A percentile compares a stretch with the other conserved stretches of the same genome.
These are phyloP conservation scores for Epinephelus malabaricus DNA, from an alignment of 2,797 vertebrate genomes.

Conservation along the genomic window DNA sequence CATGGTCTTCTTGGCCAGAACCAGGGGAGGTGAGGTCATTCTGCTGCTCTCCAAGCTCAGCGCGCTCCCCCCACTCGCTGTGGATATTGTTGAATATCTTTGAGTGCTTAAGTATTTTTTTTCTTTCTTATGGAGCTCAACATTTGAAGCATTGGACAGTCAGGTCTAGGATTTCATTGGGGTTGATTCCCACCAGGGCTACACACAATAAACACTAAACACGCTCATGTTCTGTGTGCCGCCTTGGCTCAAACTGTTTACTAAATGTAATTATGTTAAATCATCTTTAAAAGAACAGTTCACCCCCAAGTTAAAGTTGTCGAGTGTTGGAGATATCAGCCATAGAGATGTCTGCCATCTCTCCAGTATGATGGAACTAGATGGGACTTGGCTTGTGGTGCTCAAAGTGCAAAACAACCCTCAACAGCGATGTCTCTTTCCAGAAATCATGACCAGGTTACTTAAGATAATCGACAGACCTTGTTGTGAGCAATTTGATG, in stretches of 20 bases:
- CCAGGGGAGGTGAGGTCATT: conserved; percentile 54
- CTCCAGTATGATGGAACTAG: too few species aligned
- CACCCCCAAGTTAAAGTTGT: too few species aligned
- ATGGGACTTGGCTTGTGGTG: too few species aligned
- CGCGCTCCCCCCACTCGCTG: neutral
- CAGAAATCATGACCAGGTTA: too few species aligned
- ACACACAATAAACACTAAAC: neutral
- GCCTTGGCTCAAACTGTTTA: neutral
- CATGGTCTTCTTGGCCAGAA: conserved; percentile 36
- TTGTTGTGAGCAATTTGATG: too few species aligned
- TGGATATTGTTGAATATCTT: neutral
- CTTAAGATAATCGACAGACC: too few species aligned
- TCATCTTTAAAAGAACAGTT: neutral
- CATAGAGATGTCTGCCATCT: too few species aligned
- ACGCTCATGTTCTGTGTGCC: neutral
- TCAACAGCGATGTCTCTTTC: too few species aligned
- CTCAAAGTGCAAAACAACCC: too few species aligned
- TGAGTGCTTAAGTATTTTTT: neutral
- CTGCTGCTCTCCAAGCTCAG: conserved; percentile 9
- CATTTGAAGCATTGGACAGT: neutral
- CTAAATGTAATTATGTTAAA: neutral
- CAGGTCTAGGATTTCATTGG: neutral
- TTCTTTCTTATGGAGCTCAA: neutral
- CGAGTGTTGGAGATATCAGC: too few species aligned
- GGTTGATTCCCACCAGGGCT: neutral